phyloP scores from a whole-genome alignment of 2,113 vertebrate species.

The Agelaius tricolor region DNA sequence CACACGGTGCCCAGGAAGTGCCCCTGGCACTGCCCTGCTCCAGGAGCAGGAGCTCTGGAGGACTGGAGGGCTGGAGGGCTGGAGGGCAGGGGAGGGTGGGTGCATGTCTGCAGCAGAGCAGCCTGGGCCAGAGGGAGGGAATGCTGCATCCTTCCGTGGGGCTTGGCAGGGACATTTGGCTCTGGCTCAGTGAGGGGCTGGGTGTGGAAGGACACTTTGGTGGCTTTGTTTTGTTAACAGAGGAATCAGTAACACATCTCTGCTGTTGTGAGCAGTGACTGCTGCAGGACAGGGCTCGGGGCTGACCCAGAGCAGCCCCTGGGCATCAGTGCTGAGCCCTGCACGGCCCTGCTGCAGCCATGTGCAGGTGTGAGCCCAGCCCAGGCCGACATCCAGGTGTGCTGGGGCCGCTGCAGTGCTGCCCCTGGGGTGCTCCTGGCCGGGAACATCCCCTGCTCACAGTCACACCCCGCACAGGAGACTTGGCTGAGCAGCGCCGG shows the following conservation, averaged over 20 bases:
- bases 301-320: not conserved
- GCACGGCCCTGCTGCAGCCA: not conserved
- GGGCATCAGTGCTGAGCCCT: accelerated
- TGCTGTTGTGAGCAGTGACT: not conserved
- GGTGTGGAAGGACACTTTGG: not conserved
- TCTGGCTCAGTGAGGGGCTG: not conserved
- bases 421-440: not conserved
- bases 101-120: not conserved
- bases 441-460: not conserved
- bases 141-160: accelerated
- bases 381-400: not conserved
- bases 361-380: accelerated
- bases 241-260: not conserved
- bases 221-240: not conserved
- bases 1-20: accelerated
- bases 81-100: not conserved
- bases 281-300: not conserved
- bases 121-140: not conserved
- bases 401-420: not conserved
- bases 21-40: not conserved
- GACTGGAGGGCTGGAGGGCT: too few relatives aligned
- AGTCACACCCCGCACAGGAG: not conserved
- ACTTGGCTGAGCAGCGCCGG: not conserved
- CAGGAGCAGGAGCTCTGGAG: too few relatives aligned
- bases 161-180: not conserved